Percentiles rank a stretch among this genome's conserved stretches.
These are phyloP conservation scores for Pheosia tremula DNA, from an alignment of 2,888 invertebrate species.

Conservation along the genomic window DNA sequence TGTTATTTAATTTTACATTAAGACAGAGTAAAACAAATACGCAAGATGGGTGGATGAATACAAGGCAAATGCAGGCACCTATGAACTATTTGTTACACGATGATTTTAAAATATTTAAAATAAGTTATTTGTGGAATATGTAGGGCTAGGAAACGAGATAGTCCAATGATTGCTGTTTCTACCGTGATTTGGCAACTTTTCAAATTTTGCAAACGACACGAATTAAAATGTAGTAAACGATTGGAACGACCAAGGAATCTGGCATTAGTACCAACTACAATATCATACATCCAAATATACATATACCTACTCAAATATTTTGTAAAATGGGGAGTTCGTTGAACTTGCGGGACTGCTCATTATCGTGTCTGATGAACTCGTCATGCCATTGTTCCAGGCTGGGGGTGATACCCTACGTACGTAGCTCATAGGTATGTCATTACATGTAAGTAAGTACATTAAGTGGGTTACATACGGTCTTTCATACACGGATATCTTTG, in stretches of 20 bases:
- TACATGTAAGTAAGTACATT: conserved; percentile 13
- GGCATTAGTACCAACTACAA: conserved; percentile 41
- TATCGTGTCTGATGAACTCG: conserved; percentile 80
- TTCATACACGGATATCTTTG: conserved; percentile 1
- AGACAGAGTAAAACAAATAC: too few relatives aligned
- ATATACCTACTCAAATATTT: conserved; percentile 53
- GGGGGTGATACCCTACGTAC: conserved; percentile 51
- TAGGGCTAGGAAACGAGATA: background rate
- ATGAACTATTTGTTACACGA: too few relatives aligned
- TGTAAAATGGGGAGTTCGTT: conserved; percentile 77
- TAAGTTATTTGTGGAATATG: background rate
- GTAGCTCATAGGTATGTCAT: conserved; percentile 26
- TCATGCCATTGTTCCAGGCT: conserved; percentile 71
- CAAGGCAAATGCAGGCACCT: too few relatives aligned
- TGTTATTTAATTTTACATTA: too few relatives aligned
- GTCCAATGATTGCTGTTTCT: conserved; percentile 8
- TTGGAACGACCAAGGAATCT: conserved; percentile 51
- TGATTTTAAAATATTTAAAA: background rate
- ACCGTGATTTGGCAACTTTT: conserved; percentile 53
- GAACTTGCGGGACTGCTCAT: conserved; percentile 80
- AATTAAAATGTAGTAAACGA: conserved; percentile 51
- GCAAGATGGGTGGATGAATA: too few relatives aligned
- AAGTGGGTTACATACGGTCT: conserved; percentile 14
- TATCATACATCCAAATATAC: conserved; percentile 59
- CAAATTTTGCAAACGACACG: conserved; percentile 51